phyloP scores from a whole-genome alignment of 2,888 invertebrate genomes.

The Apoderus coryli region DNA sequence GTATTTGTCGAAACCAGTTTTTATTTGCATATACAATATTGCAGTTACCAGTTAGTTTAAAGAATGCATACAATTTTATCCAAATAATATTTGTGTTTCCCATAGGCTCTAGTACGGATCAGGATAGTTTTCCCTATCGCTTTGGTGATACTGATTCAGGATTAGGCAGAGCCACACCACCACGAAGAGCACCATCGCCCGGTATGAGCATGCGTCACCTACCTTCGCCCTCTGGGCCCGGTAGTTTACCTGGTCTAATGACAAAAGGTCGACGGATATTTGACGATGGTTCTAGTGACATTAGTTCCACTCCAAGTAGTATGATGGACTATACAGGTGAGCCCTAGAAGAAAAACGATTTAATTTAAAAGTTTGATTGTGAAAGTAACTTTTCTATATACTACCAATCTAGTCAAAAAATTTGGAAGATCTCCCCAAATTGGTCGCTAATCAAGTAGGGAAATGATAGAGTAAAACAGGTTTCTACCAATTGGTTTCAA shows the following conservation, averaged over 20 bases:
- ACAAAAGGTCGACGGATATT: conserved; percentile 47
- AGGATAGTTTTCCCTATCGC: conserved; percentile 40
- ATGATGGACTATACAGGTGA: conserved; percentile 77
- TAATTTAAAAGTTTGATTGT: neutral
- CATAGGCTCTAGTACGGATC: conserved; percentile 42
- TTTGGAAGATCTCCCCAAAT: too few relatives aligned
- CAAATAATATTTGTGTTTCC: too few relatives aligned
- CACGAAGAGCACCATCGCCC: conserved; percentile 73
- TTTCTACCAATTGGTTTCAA: too few relatives aligned
- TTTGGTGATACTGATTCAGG: conserved; percentile 67
- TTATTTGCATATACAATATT: too few relatives aligned
- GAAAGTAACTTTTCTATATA: too few relatives aligned
- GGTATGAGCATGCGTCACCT: conserved; percentile 64
- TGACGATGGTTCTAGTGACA: conserved; percentile 71
- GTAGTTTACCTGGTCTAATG: conserved; percentile 63
- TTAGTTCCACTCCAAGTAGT: conserved; percentile 41
- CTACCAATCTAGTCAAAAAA: too few relatives aligned
- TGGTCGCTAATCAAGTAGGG: too few relatives aligned
- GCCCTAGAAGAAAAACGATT: neutral
- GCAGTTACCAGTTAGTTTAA: too few relatives aligned
- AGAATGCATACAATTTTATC: too few relatives aligned
- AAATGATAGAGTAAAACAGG: too few relatives aligned
- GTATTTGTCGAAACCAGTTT: too few relatives aligned
- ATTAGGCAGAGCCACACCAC: conserved; percentile 74
- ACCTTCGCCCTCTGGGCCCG: conserved; percentile 74